phyloP scores from a whole-genome alignment of 2,113 vertebrate genomes.

The Peromyscus maniculatus region DNA sequence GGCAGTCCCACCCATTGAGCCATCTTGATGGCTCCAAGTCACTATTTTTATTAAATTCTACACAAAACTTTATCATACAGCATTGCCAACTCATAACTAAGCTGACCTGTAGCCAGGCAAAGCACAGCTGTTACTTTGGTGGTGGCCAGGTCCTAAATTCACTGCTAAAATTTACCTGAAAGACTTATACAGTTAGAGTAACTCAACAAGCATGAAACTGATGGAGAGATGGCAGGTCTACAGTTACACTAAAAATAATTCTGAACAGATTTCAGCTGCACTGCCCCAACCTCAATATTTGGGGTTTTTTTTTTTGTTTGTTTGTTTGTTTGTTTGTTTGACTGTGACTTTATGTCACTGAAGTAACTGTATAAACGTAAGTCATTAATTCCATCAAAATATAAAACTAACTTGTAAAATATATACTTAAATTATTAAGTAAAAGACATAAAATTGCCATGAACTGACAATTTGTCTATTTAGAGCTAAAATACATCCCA shows the following conservation, averaged over 20 bases:
- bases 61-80: not conserved
- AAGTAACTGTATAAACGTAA: conserved; percentile 44
- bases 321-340: not conserved
- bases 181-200: not conserved
- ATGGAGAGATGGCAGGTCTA: not conserved
- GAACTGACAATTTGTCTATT: conserved; percentile 12
- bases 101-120: not conserved
- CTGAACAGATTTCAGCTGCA: not conserved
- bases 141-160: not conserved
- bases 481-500: not conserved
- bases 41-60: conserved; percentile 5
- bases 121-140: not conserved
- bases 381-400: conserved; percentile 30
- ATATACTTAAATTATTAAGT: conserved; percentile 32
- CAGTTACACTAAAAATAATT: not conserved
- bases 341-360: not conserved
- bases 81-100: conserved; percentile 24
- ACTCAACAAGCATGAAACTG: not conserved
- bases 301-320: not conserved
- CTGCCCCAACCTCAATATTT: not conserved
- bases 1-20: not conserved
- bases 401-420: conserved; percentile 49
- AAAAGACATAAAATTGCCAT: conserved; percentile 56
- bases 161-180: not conserved
- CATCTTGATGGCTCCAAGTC: not conserved